These are phyloP conservation scores for Andrena fulva DNA, from an alignment of 2,888 invertebrate species.

Conservation along the genomic window DNA sequence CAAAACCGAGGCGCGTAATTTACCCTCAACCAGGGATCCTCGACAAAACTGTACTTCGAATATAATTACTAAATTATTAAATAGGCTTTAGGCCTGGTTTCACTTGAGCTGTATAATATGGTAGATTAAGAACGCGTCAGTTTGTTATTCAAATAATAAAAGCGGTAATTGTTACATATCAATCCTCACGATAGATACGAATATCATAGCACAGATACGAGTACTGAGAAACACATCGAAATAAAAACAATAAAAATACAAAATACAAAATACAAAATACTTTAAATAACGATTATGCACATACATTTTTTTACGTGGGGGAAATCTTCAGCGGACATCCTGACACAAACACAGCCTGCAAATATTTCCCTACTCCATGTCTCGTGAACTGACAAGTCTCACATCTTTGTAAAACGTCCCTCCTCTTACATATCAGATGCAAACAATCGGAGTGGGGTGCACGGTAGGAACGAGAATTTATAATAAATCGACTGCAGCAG, in stretches of 20 bases:
- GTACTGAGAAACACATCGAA: background rate
- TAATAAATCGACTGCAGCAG: constrained; percentile 12
- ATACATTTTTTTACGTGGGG: too few relatives aligned
- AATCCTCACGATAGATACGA: background rate
- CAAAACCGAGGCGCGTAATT: background rate
- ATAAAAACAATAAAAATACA: background rate
- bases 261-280: background rate
- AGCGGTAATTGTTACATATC: background rate
- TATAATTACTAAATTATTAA: constrained; percentile 9
- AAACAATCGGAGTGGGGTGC: background rate
- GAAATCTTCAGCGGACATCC: background rate
- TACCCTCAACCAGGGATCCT: background rate
- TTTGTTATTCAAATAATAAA: background rate
- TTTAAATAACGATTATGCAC: too few relatives aligned
- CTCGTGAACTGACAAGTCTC: background rate
- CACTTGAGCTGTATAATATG: background rate
- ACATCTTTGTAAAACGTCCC: background rate
- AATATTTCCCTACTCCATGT: background rate
- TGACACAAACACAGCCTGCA: background rate
- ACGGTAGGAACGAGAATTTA: background rate
- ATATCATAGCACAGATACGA: background rate
- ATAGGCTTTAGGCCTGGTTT: background rate
- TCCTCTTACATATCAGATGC: background rate
- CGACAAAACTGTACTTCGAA: constrained; percentile 16
- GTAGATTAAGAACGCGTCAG: background rate